Base-by-base conservation (phyloP, 2,797 vertebrate species). In the Helostoma temminkii region DNA sequence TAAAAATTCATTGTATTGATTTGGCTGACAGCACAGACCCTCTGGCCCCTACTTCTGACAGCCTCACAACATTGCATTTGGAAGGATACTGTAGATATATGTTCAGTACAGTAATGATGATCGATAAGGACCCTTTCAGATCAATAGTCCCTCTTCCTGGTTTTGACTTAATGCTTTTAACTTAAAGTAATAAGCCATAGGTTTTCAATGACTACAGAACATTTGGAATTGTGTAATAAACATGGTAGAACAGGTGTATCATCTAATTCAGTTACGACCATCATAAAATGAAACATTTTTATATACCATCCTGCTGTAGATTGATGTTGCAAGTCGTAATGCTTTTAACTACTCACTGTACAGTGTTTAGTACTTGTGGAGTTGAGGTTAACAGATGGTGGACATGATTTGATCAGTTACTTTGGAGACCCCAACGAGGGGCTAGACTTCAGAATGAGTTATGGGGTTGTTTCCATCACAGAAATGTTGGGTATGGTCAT, bases 1-100 rank as follows among this genome's bases (percentile, higher is more conserved):
- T 89, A 83, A 92, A 91, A 88, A 91, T 88, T 80, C 74, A 88
- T 86, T 61, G 66, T 73, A 92, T 89, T 91, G 89, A 92, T 92
- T 83, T 61, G 66, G 48, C 56, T 67, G 73, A 74, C 72, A 81
- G 77, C 76, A 73, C 50, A 84, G 72, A 83, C 74, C 79, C 82
- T 79, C 37, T 72, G 80, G 62, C 68, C 63, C 74, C 56, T 68
- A 74, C 60, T 50, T 41, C 45, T 57, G 54, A 77, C 63, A 46
- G 66, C 49, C 68, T 39, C 58, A 80, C 82, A 82, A 66, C 61
- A 62, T 37, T 76, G 26, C 66, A 56, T 75, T 68, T 25, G 14
- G 14, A 66, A 50, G 36, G 43, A 63, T 50, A 2, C n/a, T n/a
- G 47, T 15, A 56, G 56, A 57, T 74, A 59, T 47, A 48, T 34